These are phyloP conservation scores for Drosophila paulistorum DNA, from an alignment of 1,140 invertebrate genomes.

Conservation along the genomic window DNA sequence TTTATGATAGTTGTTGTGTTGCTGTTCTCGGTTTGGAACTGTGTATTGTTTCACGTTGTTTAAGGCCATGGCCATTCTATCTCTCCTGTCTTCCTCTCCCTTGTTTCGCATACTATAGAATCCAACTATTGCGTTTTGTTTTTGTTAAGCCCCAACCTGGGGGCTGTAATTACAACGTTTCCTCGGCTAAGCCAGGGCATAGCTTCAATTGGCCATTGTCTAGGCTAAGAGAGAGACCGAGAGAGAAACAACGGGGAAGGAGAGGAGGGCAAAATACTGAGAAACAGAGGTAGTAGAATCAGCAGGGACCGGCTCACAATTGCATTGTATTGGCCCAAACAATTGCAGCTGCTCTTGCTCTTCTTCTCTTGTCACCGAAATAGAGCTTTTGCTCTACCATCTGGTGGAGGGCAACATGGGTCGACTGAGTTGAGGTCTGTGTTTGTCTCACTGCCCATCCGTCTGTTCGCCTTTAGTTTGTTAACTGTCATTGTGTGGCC, in stretches of 20 bases:
- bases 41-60: conserved; percentile 26
- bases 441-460: neutral
- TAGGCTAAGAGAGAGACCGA: neutral
- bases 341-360: conserved; percentile 54
- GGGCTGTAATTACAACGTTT: conserved; percentile 75
- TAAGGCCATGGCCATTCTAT: conserved; percentile 61
- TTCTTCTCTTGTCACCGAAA: conserved; percentile 39
- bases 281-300: conserved; percentile 13
- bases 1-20: conserved; percentile 26
- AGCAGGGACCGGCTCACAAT: conserved; percentile 38
- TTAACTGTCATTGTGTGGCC: conserved; percentile 64
- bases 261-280: neutral
- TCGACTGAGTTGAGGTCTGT: neutral
- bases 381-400: neutral
- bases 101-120: neutral
- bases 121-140: conserved; percentile 46
- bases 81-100: neutral
- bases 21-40: neutral
- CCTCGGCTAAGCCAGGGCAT: conserved; percentile 30
- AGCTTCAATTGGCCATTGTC: conserved; percentile 46
- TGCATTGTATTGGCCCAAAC: conserved; percentile 54
- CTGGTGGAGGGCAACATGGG: conserved; percentile 41
- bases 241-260: neutral
- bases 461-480: conserved; percentile 60
- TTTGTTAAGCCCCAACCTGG: conserved; percentile 31